Base-by-base conservation (phyloP, 2,113 vertebrate species). In the Melanocharis versteri region DNA sequence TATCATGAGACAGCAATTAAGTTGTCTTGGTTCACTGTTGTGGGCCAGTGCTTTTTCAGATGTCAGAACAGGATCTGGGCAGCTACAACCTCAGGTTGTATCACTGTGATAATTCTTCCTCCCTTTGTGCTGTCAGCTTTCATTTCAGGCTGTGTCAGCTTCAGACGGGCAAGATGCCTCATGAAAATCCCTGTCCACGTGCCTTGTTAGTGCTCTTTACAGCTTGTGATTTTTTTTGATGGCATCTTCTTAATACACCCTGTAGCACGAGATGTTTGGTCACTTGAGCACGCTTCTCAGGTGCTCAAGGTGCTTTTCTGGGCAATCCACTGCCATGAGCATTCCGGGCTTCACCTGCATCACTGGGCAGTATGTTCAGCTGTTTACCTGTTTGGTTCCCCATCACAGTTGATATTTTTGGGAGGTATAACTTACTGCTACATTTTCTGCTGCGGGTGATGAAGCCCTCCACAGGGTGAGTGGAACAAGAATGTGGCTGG, bases 11-110 rank as follows among this genome's bases (percentile, higher is more conserved):
- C 21, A 40, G 47, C 89, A 78, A 53, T 93, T 90, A 90, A 87
- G 86, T 62, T 94, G 83, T 87, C 83, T 51, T 62, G 80, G 56
- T 94, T 93, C 15, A 9, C 35, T 89, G 90, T 88, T 90, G 68
- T 71, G 77, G 89, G 60, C 77, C 84, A 89, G 30, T 71, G 83
- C 56, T 87, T 96, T 83, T 93, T 92, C 51, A 68, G 68, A 47
- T 89, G 64, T 78, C 69, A 50, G 76, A 94, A 51, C 35, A 71
- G 51, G 60, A 94, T 51, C 47, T 62, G 33, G 20, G 80, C 77
- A 89, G 60, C 72, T 24, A 47, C 54, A 90, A 37, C 42, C 76
- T 66, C 71, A 80, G 76, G 62, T 80, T 93, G 42, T 54, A 84
- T 81, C 65, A 31, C 61, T 70, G 50, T 31, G 70, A 37, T 92